Base-by-base conservation (phyloP, 64 coral and sea anemone genomes). In the Actinia tenebrosa region DNA sequence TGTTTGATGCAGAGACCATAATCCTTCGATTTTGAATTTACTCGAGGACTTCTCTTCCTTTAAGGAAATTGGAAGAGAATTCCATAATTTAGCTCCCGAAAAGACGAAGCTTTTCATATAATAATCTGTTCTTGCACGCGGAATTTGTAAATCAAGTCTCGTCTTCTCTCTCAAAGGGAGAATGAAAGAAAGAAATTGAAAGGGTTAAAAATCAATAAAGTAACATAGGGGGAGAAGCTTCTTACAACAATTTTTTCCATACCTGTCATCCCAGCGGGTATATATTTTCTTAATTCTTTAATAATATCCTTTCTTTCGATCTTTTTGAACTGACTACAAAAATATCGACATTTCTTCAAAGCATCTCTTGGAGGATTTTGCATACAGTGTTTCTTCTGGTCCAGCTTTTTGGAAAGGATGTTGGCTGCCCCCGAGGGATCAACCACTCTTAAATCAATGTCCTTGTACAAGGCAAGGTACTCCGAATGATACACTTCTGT, bases 41-140 rank as follows among this genome's bases (percentile, higher is more conserved):
- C 3, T 64, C 0, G 22, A 3, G 10, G 62, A 64, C 10, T 64
- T 64, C 62, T 85, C 56, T 44, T 62, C 25, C 45, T 85, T 62
- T 37, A 85, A 16, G 4, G 59, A 44, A 55, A 30, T 27, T 58
- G 56, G 83, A 44, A 85, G 83, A 85, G 83, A 30, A 85, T 85
- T 85, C 56, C 58, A 85, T 20, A 85, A 26, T 44, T 85, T 85
- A 19, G 56, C 83, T 14, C 83, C 83, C 56, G 50, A 58, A 62
- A 62, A 85, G 20, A 46, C 83, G 19, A 85, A 85, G 16, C 56
- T 85, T 58, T 85, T 63, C 19, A 43, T 85, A 23, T 85, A 85
- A 62, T 84, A 25, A 59, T 84, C 60, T 2, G 20, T 84, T 23
- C 82, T 58, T 58, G 15, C 56, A 14, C 15, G 10, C 10, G 56